Evolutionary conservation across 2,113 vertebrate species (phyloP).

Genomic region (Entosphenus tridentatus): DNA sequence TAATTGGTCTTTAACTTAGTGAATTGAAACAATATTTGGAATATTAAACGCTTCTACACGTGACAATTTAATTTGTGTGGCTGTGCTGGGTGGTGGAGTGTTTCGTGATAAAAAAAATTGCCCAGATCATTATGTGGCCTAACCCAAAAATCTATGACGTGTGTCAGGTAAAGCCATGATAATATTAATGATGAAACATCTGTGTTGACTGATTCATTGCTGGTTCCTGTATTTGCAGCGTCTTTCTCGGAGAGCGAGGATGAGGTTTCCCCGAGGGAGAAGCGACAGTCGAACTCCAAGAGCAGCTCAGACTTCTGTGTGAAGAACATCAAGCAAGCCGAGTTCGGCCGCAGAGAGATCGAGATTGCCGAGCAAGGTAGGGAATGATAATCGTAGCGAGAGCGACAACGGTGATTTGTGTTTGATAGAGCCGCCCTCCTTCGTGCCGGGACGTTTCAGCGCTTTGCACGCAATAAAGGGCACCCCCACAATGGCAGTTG

Average conservation of each 20-base stretch:
- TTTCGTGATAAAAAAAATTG: background rate
- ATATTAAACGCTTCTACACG: background rate
- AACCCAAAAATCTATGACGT: background rate
- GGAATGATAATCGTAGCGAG: background rate
- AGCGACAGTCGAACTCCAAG: slow-evolving; percentile 64
- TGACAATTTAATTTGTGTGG: background rate
- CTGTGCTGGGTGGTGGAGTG: background rate
- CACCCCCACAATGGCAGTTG: too few species aligned
- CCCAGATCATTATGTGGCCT: background rate
- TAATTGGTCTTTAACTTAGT: too few species aligned
- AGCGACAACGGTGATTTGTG: too few species aligned
- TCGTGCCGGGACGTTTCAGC: too few species aligned
- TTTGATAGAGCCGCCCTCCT: too few species aligned
- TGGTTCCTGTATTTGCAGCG: slow-evolving; percentile 27
- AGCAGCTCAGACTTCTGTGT: slow-evolving; percentile 82
- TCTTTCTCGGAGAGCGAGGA: slow-evolving; percentile 90
- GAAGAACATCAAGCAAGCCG: slow-evolving; percentile 83
- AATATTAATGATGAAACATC: background rate
- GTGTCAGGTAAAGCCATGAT: background rate
- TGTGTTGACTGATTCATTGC: background rate
- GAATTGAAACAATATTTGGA: background rate
- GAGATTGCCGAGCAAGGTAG: slow-evolving; percentile 89
- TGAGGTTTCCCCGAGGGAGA: slow-evolving; percentile 71
- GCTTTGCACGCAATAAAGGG: too few species aligned
- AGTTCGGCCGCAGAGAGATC: slow-evolving; percentile 74